Conservation (phyloP, 2,888 invertebrate species). For the Harmothoe impar region DNA sequence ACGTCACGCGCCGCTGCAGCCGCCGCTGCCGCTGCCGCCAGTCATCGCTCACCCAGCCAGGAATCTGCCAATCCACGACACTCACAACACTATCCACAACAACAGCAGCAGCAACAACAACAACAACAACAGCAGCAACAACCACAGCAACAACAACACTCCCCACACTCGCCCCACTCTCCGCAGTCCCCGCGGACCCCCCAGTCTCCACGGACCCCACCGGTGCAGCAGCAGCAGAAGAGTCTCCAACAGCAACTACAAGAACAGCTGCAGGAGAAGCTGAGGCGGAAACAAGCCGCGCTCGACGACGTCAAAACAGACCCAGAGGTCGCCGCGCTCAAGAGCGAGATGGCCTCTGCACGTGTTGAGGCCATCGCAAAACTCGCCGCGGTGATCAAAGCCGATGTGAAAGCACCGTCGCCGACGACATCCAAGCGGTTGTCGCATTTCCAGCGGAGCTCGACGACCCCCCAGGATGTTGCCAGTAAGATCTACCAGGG, state of each 20-base stretch:
- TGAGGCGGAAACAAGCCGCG: constrained; percentile 27
- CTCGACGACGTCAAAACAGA: constrained; percentile 49
- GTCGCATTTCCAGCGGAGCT: constrained; percentile 24
- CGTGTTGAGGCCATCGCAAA: constrained; percentile 51
- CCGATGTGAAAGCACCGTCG: constrained; percentile 18
- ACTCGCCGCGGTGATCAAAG: constrained; percentile 37
- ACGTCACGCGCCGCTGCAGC: neutral
- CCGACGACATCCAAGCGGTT: constrained; percentile 2
- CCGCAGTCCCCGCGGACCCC: neutral
- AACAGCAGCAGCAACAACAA: constrained; percentile 36
- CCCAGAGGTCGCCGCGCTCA: constrained; percentile 41
- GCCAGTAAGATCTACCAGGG: constrained; percentile 61
- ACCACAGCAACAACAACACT: constrained; percentile 17
- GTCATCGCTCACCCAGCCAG: neutral
- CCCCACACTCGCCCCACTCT: neutral
- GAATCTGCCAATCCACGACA: neutral
- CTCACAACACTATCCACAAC: neutral
- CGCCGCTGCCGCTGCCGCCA: neutral
- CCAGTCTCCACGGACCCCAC: neutral
- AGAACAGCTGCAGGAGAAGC: constrained; percentile 55
- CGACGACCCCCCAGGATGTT: constrained; percentile 32
- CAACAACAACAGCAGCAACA: neutral
- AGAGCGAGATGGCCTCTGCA: constrained; percentile 52
- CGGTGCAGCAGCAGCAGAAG: constrained; percentile 51
- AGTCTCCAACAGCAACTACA: constrained; percentile 56